A percentile compares a stretch with the other conserved stretches of the same genome.
Evolutionary conservation across 2,113 vertebrate genomes (phyloP).

Genomic region (Piaya cayana): DNA sequence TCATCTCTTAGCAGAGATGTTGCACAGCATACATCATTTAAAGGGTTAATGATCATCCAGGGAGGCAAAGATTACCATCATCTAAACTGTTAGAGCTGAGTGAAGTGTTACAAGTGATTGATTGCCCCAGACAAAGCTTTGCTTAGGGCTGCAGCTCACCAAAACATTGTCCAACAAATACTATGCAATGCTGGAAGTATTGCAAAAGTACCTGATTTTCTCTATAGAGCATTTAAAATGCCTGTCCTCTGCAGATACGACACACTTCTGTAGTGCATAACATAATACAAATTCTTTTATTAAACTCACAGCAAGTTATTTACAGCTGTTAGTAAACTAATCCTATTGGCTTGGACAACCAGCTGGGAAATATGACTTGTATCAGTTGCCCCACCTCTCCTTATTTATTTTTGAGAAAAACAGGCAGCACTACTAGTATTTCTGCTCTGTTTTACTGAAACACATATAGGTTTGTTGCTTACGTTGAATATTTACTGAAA

Average conservation of each 20-base stretch:
- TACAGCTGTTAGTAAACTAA: not conserved
- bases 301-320: not conserved
- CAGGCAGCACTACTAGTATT: not conserved
- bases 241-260: not conserved
- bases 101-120: not conserved
- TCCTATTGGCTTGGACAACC: not conserved
- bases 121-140: not conserved
- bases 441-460: not conserved
- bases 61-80: not conserved
- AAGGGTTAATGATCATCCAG: not conserved
- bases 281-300: not conserved
- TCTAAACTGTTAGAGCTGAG: not conserved
- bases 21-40: not conserved
- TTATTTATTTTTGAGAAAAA: not conserved
- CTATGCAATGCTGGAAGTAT: not conserved
- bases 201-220: not conserved
- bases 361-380: not conserved
- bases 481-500: accelerated
- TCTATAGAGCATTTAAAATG: not conserved
- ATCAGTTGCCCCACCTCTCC: not conserved
- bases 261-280: not conserved
- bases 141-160: not conserved
- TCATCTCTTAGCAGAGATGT: not conserved
- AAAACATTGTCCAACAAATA: not conserved
- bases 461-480: not conserved